These are phyloP conservation scores for Erynnis tages DNA, from an alignment of 2,888 invertebrate species.

Conservation along the genomic window DNA sequence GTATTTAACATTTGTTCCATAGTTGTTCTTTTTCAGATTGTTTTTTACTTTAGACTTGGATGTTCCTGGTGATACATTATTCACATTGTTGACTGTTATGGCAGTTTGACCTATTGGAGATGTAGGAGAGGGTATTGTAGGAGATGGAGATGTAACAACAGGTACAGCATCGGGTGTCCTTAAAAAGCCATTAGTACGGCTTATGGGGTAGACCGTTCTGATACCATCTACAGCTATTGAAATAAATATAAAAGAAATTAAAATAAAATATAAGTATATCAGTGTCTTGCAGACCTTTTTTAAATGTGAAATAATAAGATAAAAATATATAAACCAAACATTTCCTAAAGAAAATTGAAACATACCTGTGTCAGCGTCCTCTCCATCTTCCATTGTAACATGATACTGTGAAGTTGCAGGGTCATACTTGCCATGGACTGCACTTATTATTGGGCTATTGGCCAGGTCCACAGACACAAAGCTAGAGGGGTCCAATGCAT, in stretches of 20 bases:
- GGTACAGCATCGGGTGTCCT: conserved; percentile 44
- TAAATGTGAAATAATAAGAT: conserved; percentile 14
- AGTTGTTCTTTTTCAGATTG: conserved; percentile 37
- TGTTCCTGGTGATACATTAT: conserved; percentile 46
- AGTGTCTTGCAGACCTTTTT: neutral
- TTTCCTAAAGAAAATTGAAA: conserved; percentile 7
- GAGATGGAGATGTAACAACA: conserved; percentile 54
- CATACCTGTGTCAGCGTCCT: conserved; percentile 61
- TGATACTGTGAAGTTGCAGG: conserved; percentile 56
- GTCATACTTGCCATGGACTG: conserved; percentile 38
- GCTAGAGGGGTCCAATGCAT: conserved; percentile 48
- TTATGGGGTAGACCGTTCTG: conserved; percentile 48
- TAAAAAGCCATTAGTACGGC: conserved; percentile 40
- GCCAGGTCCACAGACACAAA: conserved; percentile 56
- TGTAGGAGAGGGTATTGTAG: conserved; percentile 43
- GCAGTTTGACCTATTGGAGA: conserved; percentile 42
- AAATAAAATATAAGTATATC: neutral
- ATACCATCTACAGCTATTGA: conserved; percentile 47
- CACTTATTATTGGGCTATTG: conserved; percentile 29
- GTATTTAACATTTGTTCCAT: conserved; percentile 42
- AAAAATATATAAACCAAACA: conserved; percentile 13
- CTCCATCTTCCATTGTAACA: conserved; percentile 73
- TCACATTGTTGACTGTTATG: conserved; percentile 44
- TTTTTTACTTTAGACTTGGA: conserved; percentile 47
- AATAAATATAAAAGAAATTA: conserved; percentile 22